Percentiles rank a stretch among this genome's conserved stretches.
phyloP scores from a whole-genome alignment of 2,888 invertebrate genomes.

The Archips xylosteana region DNA sequence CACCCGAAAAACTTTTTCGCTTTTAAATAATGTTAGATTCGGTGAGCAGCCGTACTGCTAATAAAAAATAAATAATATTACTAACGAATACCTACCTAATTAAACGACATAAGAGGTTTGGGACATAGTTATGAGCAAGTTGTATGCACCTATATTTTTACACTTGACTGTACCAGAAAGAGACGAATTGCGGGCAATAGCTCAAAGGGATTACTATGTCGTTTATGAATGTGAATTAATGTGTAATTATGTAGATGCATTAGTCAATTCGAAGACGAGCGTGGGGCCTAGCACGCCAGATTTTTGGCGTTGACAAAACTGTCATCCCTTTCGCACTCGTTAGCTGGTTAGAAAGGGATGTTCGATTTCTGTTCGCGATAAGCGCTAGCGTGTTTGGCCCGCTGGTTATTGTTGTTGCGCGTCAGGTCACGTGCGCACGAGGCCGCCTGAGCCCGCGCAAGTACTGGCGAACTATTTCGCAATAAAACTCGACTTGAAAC shows the following conservation, averaged over 20 bases:
- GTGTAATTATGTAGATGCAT: slow-evolving; percentile 50
- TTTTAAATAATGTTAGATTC: too few relatives aligned
- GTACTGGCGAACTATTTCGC: slow-evolving; percentile 47
- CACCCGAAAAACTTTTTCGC: too few relatives aligned
- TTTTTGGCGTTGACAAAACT: not conserved
- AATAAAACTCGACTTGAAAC: slow-evolving; percentile 52
- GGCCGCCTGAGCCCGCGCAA: slow-evolving; percentile 61
- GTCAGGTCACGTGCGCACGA: slow-evolving; percentile 49
- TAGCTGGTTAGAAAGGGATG: not conserved
- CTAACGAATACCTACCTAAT: too few relatives aligned
- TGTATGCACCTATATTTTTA: too few relatives aligned
- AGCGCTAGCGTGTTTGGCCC: not conserved
- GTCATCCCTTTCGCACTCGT: not conserved
- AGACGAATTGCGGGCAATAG: not conserved
- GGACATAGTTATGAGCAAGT: too few relatives aligned
- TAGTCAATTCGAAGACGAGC: slow-evolving; percentile 33
- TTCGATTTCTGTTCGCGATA: not conserved
- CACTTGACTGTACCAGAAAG: too few relatives aligned
- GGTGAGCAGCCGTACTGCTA: too few relatives aligned
- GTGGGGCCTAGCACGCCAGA: not conserved
- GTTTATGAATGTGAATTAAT: slow-evolving; percentile 31
- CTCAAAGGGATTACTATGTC: not conserved
- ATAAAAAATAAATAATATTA: too few relatives aligned
- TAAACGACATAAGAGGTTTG: too few relatives aligned
- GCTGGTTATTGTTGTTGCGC: slow-evolving; percentile 61